Evolutionary conservation across 1,140 invertebrate species (phyloP), one percentile per base, ranked within the genome.

Genomic region (Coenobita brevimanus): DNA sequence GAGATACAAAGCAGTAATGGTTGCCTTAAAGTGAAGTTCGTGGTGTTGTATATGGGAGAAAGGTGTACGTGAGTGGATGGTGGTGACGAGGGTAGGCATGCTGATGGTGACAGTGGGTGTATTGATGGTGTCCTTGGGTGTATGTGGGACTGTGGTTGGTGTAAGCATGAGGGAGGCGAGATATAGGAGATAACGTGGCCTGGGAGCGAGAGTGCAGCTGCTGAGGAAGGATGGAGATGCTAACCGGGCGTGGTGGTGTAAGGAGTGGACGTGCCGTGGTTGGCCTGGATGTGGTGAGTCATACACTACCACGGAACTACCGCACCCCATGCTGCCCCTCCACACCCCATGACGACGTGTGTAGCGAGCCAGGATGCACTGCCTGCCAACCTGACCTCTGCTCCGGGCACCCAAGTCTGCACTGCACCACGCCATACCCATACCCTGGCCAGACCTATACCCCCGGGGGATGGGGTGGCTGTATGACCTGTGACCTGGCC

Each of bases 181-280:
- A 50, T 50, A 50, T 50, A 50, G 6, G 46, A 50, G 46, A 8
- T 8, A 50, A 50, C 17, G 17, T 17, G 6, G 6, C 46, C 17
- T 17, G 17, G 6, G 46, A 50, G 46, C 17, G 17, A 50, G 46
- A 17, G 17, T 50, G 46, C 6, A 50, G 46, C 6, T 50, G 46
- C 6, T 50, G 46, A 24, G 67, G 36, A 17, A 50, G 60, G 57
- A 69, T 78, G 75, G 75, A 87, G 62, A 27, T 67, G 76, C 60
- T 78, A n/a, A 54, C 36, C 2, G 73, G 84, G 1, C 57, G 73
- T 24, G 75, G 84, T 27, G 75, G 62, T 15, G 21, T 67, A 3
- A 30, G 84, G 60, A 78, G 84, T 41, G 84, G 84, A 43, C 73
- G 84, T n/a, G 84, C 84, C 10, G 84, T 87, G 57, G 84, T 87